phyloP scores from a whole-genome alignment of 2,888 invertebrate species.

The Lasioglossum leucozonium region DNA sequence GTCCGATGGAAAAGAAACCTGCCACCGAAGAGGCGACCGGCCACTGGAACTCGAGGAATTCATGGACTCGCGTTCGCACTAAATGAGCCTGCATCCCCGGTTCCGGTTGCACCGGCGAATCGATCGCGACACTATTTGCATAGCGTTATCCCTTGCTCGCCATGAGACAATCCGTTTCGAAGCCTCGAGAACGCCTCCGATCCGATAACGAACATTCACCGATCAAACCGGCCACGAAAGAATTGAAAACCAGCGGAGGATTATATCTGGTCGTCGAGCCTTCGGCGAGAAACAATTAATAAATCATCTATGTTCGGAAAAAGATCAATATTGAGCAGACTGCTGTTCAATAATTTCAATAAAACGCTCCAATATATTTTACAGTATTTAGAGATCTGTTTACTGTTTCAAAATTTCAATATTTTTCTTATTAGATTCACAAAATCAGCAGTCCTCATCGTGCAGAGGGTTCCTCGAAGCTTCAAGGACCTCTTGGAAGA shows the following conservation, averaged over 20 bases:
- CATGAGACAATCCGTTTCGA: constrained; percentile 1
- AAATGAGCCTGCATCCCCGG: constrained; percentile 35
- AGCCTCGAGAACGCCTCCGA: background rate
- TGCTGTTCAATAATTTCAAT: background rate
- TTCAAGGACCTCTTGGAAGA: background rate
- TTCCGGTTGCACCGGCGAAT: constrained; percentile 57
- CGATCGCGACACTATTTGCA: constrained; percentile 59
- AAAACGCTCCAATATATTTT: background rate
- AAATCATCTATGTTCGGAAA: background rate
- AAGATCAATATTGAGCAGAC: background rate
- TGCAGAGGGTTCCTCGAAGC: background rate
- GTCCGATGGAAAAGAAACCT: background rate
- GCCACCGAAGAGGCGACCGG: background rate
- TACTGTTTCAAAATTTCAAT: background rate
- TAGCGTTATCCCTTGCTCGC: constrained; percentile 35
- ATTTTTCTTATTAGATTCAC: background rate
- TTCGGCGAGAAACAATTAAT: background rate
- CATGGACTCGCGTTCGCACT: constrained; percentile 13
- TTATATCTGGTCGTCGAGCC: background rate
- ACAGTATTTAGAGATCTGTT: background rate
- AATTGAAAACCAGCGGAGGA: background rate
- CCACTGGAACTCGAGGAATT: constrained; percentile 13
- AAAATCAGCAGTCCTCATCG: background rate
- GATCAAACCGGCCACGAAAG: background rate
- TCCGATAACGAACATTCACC: background rate